phyloP scores from a whole-genome alignment of 1,140 invertebrate species.

The Apis mellifera region Amel_HAv3.1 CM009934.2:5369001-5369500 shows the following conservation, averaged over 20 bases:
- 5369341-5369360: slow-evolving; percentile 69
- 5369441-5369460: slow-evolving; percentile 14
- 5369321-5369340: slow-evolving; percentile 76
- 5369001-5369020: slow-evolving; percentile 67
- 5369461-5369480: background rate
- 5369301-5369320: slow-evolving; percentile 57
- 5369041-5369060: background rate
- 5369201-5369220: slow-evolving; percentile 56
- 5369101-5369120: background rate
- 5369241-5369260: slow-evolving; percentile 65
- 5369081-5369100: background rate
- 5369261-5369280: slow-evolving; percentile 47
- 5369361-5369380: slow-evolving; percentile 76
- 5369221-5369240: slow-evolving; percentile 70
- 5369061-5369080: background rate
- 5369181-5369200: slow-evolving; percentile 25
- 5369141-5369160: background rate
- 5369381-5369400: slow-evolving; percentile 74
- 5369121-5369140: background rate
- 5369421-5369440: slow-evolving; percentile 24
- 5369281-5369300: slow-evolving; percentile 29
- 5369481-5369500: background rate
- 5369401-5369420: slow-evolving; percentile 30
- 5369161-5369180: slow-evolving; percentile 18
- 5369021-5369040: slow-evolving; percentile 19